Conservation (phyloP, 1,140 invertebrate genomes). For the Delia radicum region DNA sequence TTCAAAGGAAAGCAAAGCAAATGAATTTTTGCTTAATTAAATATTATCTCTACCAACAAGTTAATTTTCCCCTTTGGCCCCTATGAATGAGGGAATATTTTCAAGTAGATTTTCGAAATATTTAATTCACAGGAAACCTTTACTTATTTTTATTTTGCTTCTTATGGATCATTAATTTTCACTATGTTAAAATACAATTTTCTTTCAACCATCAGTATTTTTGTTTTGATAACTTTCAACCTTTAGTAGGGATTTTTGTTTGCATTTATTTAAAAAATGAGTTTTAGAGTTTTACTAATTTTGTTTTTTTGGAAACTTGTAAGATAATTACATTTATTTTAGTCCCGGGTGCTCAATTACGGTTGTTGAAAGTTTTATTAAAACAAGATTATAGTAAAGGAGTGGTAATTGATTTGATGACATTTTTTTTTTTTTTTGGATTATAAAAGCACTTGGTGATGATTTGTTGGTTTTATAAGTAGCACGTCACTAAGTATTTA, state of each 20-base stretch:
- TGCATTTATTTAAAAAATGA: background rate
- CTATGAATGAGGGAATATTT: background rate
- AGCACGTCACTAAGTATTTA: no score
- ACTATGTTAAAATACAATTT: background rate
- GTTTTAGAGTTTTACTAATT: background rate
- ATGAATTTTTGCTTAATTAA: background rate
- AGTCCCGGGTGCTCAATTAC: constrained; percentile 3
- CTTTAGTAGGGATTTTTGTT: background rate
- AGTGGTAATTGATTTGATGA: no score
- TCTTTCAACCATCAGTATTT: background rate
- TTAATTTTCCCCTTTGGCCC: background rate
- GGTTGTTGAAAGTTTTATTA: background rate
- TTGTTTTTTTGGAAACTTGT: background rate
- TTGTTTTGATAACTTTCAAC: background rate
- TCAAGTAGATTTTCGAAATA: background rate
- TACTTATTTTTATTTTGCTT: background rate
- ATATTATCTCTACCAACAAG: background rate
- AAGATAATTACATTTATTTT: background rate
- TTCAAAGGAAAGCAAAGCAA: background rate
- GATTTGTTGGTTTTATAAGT: no score
- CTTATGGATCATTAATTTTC: background rate
- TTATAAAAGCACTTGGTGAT: no score
- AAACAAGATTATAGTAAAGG: no score
- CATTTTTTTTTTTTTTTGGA: no score
- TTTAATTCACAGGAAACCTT: background rate